A percentile compares a stretch with the other conserved stretches of the same genome.
phyloP scores from a whole-genome alignment of 1,140 invertebrate species.

The Tetraneura akinire region DNA sequence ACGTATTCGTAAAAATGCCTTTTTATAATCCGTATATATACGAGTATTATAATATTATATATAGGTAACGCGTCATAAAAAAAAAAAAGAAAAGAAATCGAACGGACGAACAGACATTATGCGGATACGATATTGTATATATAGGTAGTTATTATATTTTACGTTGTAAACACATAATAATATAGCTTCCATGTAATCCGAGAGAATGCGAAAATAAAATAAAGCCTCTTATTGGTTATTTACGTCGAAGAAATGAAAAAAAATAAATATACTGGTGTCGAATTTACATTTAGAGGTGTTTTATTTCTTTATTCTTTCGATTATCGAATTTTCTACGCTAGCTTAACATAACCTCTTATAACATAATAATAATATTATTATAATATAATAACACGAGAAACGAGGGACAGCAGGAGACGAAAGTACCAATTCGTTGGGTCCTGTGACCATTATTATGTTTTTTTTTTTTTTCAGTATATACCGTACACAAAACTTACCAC shows the following conservation, averaged over 20 bases:
- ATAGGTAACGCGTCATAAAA: no score
- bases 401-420: conserved; percentile 9
- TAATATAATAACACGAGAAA: no score
- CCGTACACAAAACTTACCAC: no score
- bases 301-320: conserved; percentile 34
- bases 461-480: not conserved
- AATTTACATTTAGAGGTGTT: conserved; percentile 23
- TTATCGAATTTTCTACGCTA: conserved; percentile 35
- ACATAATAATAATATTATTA: no score
- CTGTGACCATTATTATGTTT: not conserved
- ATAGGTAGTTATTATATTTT: not conserved
- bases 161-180: no score
- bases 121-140: no score
- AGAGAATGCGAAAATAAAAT: conserved; percentile 20
- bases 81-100: no score
- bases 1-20: not conserved
- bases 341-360: not conserved
- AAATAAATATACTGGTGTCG: no score
- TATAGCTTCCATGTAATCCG: conserved; percentile 21
- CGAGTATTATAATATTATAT: not conserved
- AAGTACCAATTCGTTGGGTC: not conserved
- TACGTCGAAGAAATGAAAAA: no score
- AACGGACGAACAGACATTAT: no score
- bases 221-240: not conserved
- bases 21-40: not conserved